These are phyloP conservation scores for Axinella damicornis DNA, from an alignment of 37 sponge, comb jelly and placozoan genomes.

Conservation along the genomic window DNA sequence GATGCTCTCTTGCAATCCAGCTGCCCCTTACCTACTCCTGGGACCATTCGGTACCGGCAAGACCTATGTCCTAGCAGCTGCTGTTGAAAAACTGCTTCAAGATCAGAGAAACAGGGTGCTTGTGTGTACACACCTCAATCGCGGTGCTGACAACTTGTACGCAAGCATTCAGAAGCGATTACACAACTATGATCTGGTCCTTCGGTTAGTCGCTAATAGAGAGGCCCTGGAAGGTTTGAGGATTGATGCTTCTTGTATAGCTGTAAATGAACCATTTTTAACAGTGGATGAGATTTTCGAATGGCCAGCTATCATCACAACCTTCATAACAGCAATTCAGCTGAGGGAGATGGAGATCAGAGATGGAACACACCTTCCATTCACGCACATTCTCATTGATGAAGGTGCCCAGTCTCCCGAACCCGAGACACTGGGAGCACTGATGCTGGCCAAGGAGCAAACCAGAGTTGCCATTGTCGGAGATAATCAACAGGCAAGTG, in stretches of 20 bases:
- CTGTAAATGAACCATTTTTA: not conserved
- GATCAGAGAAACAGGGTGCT: slow-evolving; percentile 13
- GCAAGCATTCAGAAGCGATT: slow-evolving; percentile 51
- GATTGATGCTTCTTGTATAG: not conserved
- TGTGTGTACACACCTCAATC: slow-evolving; percentile 69
- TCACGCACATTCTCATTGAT: slow-evolving; percentile 82
- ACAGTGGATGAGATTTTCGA: not conserved
- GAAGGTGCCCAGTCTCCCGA: slow-evolving; percentile 85
- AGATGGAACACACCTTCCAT: not conserved
- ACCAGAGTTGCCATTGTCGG: slow-evolving; percentile 79
- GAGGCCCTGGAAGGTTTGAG: not conserved
- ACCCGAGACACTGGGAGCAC: slow-evolving; percentile 68
- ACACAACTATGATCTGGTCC: not conserved
- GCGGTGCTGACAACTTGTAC: slow-evolving; percentile 69
- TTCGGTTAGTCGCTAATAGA: slow-evolving; percentile 1
- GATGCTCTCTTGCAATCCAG: not conserved
- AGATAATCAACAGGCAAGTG: slow-evolving; percentile 72
- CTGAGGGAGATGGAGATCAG: not conserved
- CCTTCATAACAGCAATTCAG: slow-evolving; percentile 30
- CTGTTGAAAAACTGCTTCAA: slow-evolving; percentile 56
- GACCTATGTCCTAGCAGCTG: slow-evolving; percentile 63
- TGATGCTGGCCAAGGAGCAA: slow-evolving; percentile 44
- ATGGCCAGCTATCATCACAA: slow-evolving; percentile 15
- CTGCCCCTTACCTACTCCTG: slow-evolving; percentile 19
- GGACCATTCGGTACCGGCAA: slow-evolving; percentile 88